Conservation (phyloP, 2,888 invertebrate species). For the Choristoneura rosaceana region DNA sequence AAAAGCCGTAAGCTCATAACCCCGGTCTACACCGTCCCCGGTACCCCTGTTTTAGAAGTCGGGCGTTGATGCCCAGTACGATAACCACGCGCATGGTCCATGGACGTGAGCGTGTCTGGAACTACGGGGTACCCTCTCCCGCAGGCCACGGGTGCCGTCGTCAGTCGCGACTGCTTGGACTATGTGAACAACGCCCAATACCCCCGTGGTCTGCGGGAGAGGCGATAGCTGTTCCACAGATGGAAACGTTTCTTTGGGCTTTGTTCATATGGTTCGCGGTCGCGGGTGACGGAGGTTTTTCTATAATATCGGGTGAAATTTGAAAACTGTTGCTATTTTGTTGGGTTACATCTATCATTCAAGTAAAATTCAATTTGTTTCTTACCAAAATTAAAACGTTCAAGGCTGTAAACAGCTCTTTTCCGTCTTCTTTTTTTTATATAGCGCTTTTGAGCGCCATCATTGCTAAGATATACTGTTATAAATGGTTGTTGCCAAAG, state of each 20-base stretch:
- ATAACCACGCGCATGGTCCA: background rate
- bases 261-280: conserved; percentile 1
- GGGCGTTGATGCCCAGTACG: too few species aligned
- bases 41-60: too few species aligned
- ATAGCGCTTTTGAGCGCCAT: too few species aligned
- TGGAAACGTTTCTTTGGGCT: background rate
- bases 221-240: background rate
- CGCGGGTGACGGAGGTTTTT: background rate
- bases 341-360: too few species aligned
- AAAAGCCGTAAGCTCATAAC: too few species aligned
- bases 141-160: background rate
- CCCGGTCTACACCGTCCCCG: too few species aligned
- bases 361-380: too few species aligned
- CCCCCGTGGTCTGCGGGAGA: background rate
- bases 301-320: background rate
- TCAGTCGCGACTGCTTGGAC: background rate
- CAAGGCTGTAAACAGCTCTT: too few species aligned
- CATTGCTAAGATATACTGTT: too few species aligned
- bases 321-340: too few species aligned
- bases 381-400: too few species aligned
- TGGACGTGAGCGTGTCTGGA: background rate
- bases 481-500: background rate
- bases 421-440: too few species aligned
- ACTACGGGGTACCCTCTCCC: background rate
- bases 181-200: background rate